A percentile compares a stretch with the other conserved stretches of the same genome.
Conservation (phyloP, 1,140 invertebrate genomes). For the Neelides sp. region DNA sequence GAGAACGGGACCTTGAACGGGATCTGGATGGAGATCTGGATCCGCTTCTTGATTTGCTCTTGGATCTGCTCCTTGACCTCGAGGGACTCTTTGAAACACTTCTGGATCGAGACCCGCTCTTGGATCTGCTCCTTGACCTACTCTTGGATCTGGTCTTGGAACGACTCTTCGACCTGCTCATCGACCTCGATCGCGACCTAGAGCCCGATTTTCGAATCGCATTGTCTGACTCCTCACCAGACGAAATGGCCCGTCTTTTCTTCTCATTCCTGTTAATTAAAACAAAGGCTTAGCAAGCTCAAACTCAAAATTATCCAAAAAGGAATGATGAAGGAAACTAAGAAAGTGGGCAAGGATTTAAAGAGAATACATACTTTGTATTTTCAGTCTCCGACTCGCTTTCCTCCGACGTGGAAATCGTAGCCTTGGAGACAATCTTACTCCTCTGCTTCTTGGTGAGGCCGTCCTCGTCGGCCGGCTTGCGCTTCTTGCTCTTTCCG, state of each 20-base stretch:
- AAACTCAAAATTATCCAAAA: background rate
- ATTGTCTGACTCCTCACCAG: slow-evolving; percentile 25
- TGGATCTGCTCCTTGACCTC: slow-evolving; percentile 17
- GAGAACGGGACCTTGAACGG: slow-evolving; percentile 32
- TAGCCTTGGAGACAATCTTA: slow-evolving; percentile 84
- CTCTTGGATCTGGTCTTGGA: slow-evolving; percentile 29
- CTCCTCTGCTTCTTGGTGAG: slow-evolving; percentile 67
- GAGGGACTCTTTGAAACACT: slow-evolving; percentile 1
- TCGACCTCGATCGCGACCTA: slow-evolving; percentile 33
- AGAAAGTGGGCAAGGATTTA: slow-evolving; percentile 1
- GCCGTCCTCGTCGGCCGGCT: slow-evolving; percentile 45
- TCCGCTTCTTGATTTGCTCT: slow-evolving; percentile 31
- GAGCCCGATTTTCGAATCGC: slow-evolving; percentile 32
- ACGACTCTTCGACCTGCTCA: slow-evolving; percentile 30
- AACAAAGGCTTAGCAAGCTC: slow-evolving; percentile 38
- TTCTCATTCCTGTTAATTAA: slow-evolving; percentile 37
- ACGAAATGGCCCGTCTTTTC: slow-evolving; percentile 31
- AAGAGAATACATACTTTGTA: slow-evolving; percentile 38
- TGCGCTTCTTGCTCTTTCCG: slow-evolving; percentile 34
- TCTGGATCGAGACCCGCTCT: slow-evolving; percentile 32
- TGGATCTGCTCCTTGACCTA: slow-evolving; percentile 29
- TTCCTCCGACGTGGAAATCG: slow-evolving; percentile 79
- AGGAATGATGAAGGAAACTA: slow-evolving; percentile 5
- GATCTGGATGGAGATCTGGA: slow-evolving; percentile 31
- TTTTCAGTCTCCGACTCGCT: slow-evolving; percentile 65